Evolutionary conservation across 1,140 invertebrate genomes (phyloP), one percentile per base, ranked within the genome.

Genomic region (Proctacanthus coquilletti): DNA sequence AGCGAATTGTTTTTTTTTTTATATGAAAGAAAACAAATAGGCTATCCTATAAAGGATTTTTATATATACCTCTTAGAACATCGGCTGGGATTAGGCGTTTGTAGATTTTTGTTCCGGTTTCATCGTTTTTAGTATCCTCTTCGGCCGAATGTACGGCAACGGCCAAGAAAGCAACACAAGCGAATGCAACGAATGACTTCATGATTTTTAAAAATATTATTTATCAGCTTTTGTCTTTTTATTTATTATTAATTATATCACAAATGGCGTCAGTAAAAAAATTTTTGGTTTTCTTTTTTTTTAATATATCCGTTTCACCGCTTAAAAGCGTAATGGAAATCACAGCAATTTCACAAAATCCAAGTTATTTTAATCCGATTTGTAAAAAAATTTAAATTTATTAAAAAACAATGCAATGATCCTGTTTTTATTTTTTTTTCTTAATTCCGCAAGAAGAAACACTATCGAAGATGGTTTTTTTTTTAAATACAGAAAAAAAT

Each of bases 11-110:
- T n/a, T n/a, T n/a, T n/a, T n/a, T 30, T 30, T 30, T 14, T 18
- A 35, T 18, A 5, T 20, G 15, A 32, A 15, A 15, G 5, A 32
- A 27, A 27, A 27, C 13, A 27, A 27, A 27, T 27, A n/a, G 25
- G 15, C 18, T 13, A 30, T 18, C 18, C 14, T 14, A 19, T 36
- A 25, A 17, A 8, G 6, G 13, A n/a, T n/a, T n/a, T n/a, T n/a
- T n/a, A n/a, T n/a, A n/a, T 63, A 62, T 53, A 82, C 84, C 84
- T 74, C 84, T 76, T 36, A 88, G 69, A 23, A 84, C 78, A 61
- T 88, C 84, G 49, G 84, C 84, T 10, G 82, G 83, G 44, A 88
- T 87, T 29, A 86, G 61, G 38, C 84, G 69, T 48, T 74, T 79
- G 66, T 72, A 87, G 18, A 78, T 80, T 53, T 71, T 76, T 5